These are phyloP conservation scores for Mesoclemmys tuberculata DNA, from an alignment of 2,113 vertebrate genomes.

Conservation along the genomic window DNA sequence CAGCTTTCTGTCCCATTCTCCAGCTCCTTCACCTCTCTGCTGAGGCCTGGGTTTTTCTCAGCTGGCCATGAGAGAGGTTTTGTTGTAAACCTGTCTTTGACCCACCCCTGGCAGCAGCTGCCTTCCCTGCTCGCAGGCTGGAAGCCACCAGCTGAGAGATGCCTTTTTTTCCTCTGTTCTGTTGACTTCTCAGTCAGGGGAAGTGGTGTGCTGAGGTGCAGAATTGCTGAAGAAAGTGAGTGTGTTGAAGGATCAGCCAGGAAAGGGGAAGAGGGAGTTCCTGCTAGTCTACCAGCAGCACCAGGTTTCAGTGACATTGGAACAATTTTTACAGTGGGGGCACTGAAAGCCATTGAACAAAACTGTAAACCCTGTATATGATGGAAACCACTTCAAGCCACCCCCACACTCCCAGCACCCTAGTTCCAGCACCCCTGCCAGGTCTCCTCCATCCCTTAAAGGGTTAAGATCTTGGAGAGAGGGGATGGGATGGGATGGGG, in stretches of 20 bases:
- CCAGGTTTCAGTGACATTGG: background rate
- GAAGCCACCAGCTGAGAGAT: constrained; percentile 27
- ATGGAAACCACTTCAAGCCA: background rate
- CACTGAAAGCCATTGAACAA: background rate
- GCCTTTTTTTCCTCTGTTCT: background rate
- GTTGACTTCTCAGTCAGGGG: constrained; percentile 2
- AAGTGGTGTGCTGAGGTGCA: background rate
- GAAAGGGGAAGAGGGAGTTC: constrained; percentile 2
- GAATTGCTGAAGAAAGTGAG: constrained; percentile 37
- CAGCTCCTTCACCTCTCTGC: background rate
- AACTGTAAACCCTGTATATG: background rate
- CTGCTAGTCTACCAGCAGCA: background rate
- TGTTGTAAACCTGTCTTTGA: background rate
- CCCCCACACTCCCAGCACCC: background rate
- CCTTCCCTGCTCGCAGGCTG: constrained; percentile 9
- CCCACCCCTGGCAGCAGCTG: background rate
- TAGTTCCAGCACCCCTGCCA: background rate
- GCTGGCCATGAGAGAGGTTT: background rate
- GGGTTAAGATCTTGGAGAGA: background rate
- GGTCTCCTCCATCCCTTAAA: background rate
- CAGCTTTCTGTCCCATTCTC: background rate
- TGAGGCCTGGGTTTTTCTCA: background rate
- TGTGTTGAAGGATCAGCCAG: background rate
- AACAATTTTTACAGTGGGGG: background rate
- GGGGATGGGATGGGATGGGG: background rate